phyloP scores from a whole-genome alignment of 2,888 invertebrate species.

The Polydrusus pterygomalis region DNA sequence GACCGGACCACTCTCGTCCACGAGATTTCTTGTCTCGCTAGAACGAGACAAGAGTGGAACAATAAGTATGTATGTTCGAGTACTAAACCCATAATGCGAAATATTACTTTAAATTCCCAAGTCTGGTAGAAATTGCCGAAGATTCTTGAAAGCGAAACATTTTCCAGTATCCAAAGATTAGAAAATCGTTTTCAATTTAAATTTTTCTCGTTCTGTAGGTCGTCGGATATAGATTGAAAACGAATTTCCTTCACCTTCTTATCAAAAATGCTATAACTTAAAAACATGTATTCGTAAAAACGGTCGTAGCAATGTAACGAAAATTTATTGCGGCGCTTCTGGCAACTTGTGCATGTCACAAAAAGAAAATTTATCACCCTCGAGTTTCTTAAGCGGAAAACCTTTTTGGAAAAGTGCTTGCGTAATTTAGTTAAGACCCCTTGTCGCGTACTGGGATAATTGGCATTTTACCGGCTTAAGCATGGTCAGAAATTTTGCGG shows the following conservation, averaged over 20 bases:
- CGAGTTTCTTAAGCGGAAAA: conserved; percentile 43
- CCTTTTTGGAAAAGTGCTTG: conserved; percentile 47
- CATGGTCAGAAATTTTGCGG: conserved; percentile 5
- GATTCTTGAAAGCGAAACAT: conserved; percentile 15
- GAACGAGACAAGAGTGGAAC: too few species aligned
- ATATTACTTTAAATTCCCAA: background rate
- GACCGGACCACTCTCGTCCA: too few species aligned
- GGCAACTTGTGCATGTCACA: conserved; percentile 54
- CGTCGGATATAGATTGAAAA: conserved; percentile 29
- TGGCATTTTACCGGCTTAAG: background rate
- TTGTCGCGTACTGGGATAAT: conserved; percentile 15
- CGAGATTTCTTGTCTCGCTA: too few species aligned
- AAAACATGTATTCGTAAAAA: conserved; percentile 50
- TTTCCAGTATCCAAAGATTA: conserved; percentile 9
- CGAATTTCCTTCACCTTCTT: conserved; percentile 47
- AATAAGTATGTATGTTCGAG: too few species aligned
- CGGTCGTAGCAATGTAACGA: conserved; percentile 40
- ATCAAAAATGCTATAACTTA: conserved; percentile 49
- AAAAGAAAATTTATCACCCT: conserved; percentile 52
- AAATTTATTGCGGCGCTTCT: conserved; percentile 53
- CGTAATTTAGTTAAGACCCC: conserved; percentile 44
- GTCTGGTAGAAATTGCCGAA: background rate
- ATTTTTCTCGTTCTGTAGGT: conserved; percentile 18
- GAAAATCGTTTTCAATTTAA: conserved; percentile 35
- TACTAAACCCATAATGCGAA: background rate